Conservation (phyloP, 2,113 vertebrate genomes). For the Stictonetta naevosa region DNA sequence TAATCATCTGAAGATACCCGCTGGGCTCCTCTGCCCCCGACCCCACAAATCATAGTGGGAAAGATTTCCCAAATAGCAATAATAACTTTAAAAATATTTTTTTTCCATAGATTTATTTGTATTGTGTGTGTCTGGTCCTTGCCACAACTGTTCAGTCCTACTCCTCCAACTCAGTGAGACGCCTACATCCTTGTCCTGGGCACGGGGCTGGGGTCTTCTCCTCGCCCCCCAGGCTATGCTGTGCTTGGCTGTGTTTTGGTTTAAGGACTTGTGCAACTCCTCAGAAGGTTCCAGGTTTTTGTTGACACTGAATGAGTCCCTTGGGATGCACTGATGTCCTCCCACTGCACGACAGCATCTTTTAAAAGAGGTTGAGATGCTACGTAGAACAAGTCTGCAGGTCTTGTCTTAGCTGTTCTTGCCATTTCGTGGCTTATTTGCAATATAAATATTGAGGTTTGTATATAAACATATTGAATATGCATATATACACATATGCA, state of each 20-base stretch:
- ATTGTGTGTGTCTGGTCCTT: not conserved
- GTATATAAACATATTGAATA: not conserved
- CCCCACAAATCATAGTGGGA: not conserved
- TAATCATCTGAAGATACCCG: not conserved
- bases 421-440: not conserved
- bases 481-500: not conserved
- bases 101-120: not conserved
- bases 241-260: not conserved
- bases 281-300: accelerated
- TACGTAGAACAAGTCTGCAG: not conserved
- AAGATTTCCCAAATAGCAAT: not conserved
- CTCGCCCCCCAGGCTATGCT: not conserved
- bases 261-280: not conserved
- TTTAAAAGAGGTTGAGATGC: not conserved
- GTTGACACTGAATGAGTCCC: too few relatives aligned
- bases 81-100: not conserved
- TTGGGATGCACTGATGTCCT: not conserved
- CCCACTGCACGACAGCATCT: not conserved
- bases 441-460: not conserved
- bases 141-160: not conserved
- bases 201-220: not conserved
- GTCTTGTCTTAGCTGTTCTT: not conserved
- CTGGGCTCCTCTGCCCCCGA: not conserved
- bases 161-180: too few relatives aligned
- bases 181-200: too few relatives aligned